Evolutionary conservation across 2,113 vertebrate genomes (phyloP).

Genomic region (Polyodon spathula): DNA sequence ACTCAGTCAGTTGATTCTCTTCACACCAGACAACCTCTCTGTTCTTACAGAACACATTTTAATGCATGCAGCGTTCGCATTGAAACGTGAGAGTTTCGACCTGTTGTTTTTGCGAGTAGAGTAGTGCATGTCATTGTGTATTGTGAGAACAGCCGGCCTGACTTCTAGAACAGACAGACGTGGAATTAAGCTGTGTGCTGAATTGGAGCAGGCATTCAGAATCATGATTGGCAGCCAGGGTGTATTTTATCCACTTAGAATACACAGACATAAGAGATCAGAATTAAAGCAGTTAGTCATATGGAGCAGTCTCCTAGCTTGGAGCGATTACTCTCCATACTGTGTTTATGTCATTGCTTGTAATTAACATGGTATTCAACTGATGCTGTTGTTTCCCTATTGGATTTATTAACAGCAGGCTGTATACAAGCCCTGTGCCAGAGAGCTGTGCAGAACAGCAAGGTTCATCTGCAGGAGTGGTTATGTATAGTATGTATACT

Average conservation of each 20-base stretch:
- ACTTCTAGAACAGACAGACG: background rate
- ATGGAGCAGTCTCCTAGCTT: background rate
- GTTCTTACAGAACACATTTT: too few species aligned
- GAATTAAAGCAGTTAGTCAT: conserved; percentile 8
- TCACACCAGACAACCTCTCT: too few species aligned
- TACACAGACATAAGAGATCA: conserved; percentile 8
- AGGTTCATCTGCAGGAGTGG: too few species aligned
- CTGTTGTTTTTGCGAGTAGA: too few species aligned
- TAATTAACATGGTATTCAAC: background rate
- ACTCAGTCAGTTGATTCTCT: too few species aligned
- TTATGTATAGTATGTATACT: too few species aligned
- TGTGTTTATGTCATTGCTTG: conserved; percentile 3
- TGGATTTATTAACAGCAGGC: background rate
- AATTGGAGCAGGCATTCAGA: conserved; percentile 1
- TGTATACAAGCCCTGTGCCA: background rate
- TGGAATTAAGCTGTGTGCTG: background rate
- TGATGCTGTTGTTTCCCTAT: background rate
- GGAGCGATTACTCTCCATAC: background rate
- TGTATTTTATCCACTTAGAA: conserved; percentile 11
- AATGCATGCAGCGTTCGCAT: too few species aligned
- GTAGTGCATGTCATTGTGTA: too few species aligned
- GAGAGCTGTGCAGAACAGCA: too few species aligned
- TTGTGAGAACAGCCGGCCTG: background rate
- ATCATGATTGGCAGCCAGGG: background rate
- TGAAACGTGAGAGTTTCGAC: too few species aligned